A percentile compares a stretch with the other conserved stretches of the same genome.
Evolutionary conservation across 2,113 vertebrate genomes (phyloP).

Genomic region (Semicossyphus pulcher): DNA sequence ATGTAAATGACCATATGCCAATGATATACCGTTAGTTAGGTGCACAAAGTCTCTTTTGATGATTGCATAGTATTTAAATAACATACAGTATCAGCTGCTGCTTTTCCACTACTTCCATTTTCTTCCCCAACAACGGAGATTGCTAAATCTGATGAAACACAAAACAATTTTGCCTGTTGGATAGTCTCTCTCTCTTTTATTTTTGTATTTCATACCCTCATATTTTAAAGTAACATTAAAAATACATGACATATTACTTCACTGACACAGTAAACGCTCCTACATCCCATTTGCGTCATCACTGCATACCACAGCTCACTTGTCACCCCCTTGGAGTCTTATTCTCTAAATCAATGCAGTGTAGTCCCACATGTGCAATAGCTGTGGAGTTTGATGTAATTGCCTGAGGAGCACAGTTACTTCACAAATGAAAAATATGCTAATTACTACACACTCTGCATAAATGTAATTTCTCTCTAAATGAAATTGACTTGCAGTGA

Average conservation of each 20-base stretch:
- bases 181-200: neutral
- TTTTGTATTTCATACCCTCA: neutral
- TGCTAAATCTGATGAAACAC: neutral
- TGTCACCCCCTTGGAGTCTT: neutral
- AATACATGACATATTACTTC: conserved; percentile 26
- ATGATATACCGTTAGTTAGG: too few species aligned
- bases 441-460: conserved; percentile 44
- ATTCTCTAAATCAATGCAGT: conserved; percentile 28
- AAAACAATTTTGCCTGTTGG: conserved; percentile 2
- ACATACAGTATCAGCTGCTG: too few species aligned
- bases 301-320: conserved; percentile 18
- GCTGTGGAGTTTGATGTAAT: conserved; percentile 37
- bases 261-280: conserved; percentile 21
- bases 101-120: neutral
- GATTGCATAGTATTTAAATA: too few species aligned
- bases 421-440: conserved; percentile 65
- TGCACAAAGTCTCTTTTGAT: too few species aligned
- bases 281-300: conserved; percentile 26
- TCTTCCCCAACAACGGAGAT: neutral
- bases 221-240: conserved; percentile 23
- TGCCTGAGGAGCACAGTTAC: conserved; percentile 46
- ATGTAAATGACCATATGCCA: too few species aligned
- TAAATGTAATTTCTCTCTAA: conserved; percentile 43
- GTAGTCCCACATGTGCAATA: conserved; percentile 45
- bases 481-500: conserved; percentile 38